Evolutionary conservation across 2,888 invertebrate genomes (phyloP).

Genomic region (Amphipoea oculea): DNA sequence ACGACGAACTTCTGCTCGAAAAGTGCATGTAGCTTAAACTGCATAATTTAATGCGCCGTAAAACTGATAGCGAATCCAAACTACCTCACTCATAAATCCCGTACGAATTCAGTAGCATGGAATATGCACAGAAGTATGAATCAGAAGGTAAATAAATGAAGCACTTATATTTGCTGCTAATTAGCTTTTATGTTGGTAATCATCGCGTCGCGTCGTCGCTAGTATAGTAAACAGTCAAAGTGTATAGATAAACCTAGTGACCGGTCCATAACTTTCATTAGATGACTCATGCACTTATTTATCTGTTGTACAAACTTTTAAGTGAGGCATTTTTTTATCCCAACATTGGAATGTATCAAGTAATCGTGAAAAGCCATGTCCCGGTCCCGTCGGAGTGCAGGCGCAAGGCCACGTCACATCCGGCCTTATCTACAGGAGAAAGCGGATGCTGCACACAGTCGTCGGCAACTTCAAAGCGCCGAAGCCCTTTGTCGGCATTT

Average conservation of each 20-base stretch:
- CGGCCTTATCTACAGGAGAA: constrained; percentile 86
- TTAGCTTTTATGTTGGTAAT: constrained; percentile 64
- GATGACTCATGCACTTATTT: constrained; percentile 77
- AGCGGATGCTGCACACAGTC: constrained; percentile 83
- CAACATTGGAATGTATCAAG: constrained; percentile 85
- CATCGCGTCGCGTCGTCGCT: constrained; percentile 44
- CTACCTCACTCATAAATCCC: constrained; percentile 62
- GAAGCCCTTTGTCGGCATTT: constrained; percentile 83
- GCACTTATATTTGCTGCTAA: constrained; percentile 64
- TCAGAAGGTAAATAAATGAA: constrained; percentile 64
- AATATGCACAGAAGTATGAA: constrained; percentile 62
- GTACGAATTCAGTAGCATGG: constrained; percentile 63
- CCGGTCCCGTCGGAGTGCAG: constrained; percentile 76
- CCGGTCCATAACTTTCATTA: constrained; percentile 67
- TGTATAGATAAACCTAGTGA: constrained; percentile 60
- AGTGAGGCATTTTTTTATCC: constrained; percentile 76
- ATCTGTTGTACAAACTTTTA: constrained; percentile 72
- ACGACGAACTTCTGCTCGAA: constrained; percentile 75
- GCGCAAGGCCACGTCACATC: constrained; percentile 87
- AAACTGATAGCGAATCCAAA: constrained; percentile 75
- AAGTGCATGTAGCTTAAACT: constrained; percentile 78
- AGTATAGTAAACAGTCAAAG: constrained; percentile 53
- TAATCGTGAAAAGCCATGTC: constrained; percentile 88
- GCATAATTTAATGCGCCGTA: constrained; percentile 79
- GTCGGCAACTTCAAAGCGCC: constrained; percentile 83